Base-by-base conservation (phyloP, 2,113 vertebrate species). In the Caloenas nicobarica region DNA sequence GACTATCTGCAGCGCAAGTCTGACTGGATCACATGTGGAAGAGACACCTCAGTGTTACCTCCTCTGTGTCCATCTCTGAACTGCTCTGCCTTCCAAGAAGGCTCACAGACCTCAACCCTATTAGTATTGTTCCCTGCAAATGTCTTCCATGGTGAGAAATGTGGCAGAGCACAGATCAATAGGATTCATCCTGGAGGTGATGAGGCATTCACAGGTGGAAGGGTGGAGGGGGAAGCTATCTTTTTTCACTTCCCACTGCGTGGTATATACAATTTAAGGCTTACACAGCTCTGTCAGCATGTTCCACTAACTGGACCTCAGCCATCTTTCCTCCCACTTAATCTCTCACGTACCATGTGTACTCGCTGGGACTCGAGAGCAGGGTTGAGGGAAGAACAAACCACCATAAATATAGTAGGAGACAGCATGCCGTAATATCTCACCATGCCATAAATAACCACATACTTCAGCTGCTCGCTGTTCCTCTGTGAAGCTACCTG, bases 311-410 rank as follows among this genome's bases (percentile, higher is more conserved):
- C 94, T 97, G 91, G 89, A 94, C 66, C 81, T 85, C 70, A 46
- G 91, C 95, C 93, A 88, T 92, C 70, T 80, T 84, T 85, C 95
- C 93, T 97, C 95, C 93, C 81, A 77, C 96, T 88, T 85, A 18
- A 92, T 79, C 91, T 96, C 85, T 94, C 94, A 94, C 11, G 7
- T 94, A 95, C 94, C 68, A 36, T 88, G 79, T 97, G 91, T 91
- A 14, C 88, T 93, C 11, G 0, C 48, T 69, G 71, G 83, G 83
- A 48, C 72, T 70, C 3, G 19, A 79, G 83, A 86, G 91, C 87
- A 89, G 89, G 57, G 58, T 51, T 91, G 91, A 77, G 88, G 85
- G 85, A 93, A 91, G 89, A 94, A 76, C 74, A 70, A 91, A 56
- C 40, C 79, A 60, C 82, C 72, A 88, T 77, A 96, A 96, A 90